A percentile compares a stretch with the other conserved stretches of the same genome.
Conservation (phyloP, 2,797 vertebrate genomes). For the Gymnoscopelus braueri region DNA sequence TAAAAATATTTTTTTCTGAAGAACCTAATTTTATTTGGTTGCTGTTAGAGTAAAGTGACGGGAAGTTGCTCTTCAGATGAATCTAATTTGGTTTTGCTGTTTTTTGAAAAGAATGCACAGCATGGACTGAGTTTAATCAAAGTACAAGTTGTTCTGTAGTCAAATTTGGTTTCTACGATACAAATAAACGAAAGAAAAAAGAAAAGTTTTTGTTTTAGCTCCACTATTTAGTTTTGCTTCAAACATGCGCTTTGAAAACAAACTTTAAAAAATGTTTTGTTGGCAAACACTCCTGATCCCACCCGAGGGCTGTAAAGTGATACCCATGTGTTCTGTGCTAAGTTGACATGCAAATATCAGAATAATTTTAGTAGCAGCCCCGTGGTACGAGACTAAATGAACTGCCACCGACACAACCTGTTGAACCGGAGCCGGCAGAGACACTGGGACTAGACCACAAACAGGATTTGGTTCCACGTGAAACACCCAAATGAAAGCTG, state of each 20-base stretch:
- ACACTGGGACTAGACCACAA: conserved; percentile 30
- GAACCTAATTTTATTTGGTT: conserved; percentile 18
- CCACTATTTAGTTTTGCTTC: conserved; percentile 29
- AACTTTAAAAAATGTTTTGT: conserved; percentile 4
- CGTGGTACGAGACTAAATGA: conserved; percentile 37
- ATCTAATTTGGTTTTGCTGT: background rate
- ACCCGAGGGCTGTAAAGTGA: conserved; percentile 26
- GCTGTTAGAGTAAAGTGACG: conserved; percentile 5
- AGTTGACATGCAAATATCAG: conserved; percentile 42
- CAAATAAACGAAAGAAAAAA: conserved; percentile 31
- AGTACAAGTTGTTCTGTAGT: conserved; percentile 36
- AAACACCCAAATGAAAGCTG: conserved; percentile 1
- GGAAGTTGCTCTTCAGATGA: background rate
- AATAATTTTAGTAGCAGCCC: conserved; percentile 36
- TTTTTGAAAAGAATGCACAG: background rate
- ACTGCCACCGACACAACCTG: conserved; percentile 65
- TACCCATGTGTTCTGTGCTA: conserved; percentile 6
- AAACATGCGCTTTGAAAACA: conserved; percentile 28
- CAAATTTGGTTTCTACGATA: conserved; percentile 31
- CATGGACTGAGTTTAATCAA: conserved; percentile 23
- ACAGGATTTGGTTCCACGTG: conserved; percentile 41
- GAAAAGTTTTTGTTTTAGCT: conserved; percentile 38
- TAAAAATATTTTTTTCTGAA: conserved; percentile 3
- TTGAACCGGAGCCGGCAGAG: conserved; percentile 57
- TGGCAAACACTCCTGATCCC: conserved; percentile 24